A percentile compares a stretch with the other conserved stretches of the same genome.
Conservation (phyloP, 2,888 invertebrate genomes). For the Aphrophora alni region DNA sequence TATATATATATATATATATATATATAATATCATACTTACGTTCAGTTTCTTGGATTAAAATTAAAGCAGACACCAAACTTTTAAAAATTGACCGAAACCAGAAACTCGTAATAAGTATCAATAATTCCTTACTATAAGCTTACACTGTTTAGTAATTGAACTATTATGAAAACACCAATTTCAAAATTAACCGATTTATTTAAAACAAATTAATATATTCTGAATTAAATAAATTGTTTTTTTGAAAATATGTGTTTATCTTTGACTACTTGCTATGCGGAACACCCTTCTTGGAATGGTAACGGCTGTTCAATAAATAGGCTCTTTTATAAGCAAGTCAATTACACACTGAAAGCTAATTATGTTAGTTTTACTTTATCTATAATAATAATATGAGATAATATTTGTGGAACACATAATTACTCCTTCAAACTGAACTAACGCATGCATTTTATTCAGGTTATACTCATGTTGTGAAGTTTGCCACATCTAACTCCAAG, state of each 20-base stretch:
- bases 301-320: not conserved
- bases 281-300: not conserved
- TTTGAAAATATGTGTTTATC: not conserved
- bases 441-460: too few species aligned
- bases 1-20: too few species aligned
- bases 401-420: not conserved
- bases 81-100: too few species aligned
- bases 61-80: too few species aligned
- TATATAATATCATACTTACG: not conserved
- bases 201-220: not conserved
- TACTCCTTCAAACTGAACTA: too few species aligned
- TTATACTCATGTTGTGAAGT: too few species aligned
- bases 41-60: not conserved
- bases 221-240: not conserved
- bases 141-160: too few species aligned
- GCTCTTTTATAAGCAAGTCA: not conserved
- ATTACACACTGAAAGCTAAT: not conserved
- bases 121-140: too few species aligned
- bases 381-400: not conserved
- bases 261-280: not conserved
- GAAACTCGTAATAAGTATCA: too few species aligned
- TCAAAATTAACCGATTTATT: not conserved
- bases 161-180: not conserved
- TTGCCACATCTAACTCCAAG: too few species aligned
- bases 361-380: not conserved